Conservation (phyloP, 2,797 vertebrate species). For the Coregonus sp. region DNA sequence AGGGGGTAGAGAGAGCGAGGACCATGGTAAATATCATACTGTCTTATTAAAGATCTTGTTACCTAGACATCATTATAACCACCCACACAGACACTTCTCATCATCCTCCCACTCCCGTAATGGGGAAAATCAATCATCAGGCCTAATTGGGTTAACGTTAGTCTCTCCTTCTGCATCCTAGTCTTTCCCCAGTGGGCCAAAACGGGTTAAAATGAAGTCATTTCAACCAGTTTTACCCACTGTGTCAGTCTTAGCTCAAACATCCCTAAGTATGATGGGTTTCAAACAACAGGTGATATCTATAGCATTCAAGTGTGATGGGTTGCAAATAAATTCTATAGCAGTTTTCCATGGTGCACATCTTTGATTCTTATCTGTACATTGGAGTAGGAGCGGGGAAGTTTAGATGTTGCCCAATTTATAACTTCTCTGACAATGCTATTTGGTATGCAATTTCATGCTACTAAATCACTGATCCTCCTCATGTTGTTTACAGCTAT, state of each 20-base stretch:
- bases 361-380: slow-evolving; percentile 41
- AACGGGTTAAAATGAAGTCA: not conserved
- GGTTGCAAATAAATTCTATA: slow-evolving; percentile 2
- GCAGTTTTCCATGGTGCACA: slow-evolving; percentile 28
- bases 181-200: not conserved
- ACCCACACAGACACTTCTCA: slow-evolving; percentile 10
- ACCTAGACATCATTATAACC: not conserved
- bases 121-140: not conserved
- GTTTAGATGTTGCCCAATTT: slow-evolving; percentile 73
- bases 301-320: slow-evolving; percentile 18
- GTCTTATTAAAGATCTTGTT: not conserved
- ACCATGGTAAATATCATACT: not conserved
- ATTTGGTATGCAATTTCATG: slow-evolving; percentile 82
- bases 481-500: slow-evolving; percentile 60
- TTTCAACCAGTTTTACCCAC: slow-evolving; percentile 31
- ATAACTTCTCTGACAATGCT: slow-evolving; percentile 72
- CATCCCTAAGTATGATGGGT: slow-evolving; percentile 25
- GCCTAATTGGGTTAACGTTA: slow-evolving; percentile 16
- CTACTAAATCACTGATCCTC: slow-evolving; percentile 76
- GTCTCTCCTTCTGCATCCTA: slow-evolving; percentile 15
- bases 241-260: slow-evolving; percentile 40
- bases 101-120: not conserved
- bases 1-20: not conserved
- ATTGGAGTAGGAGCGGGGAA: slow-evolving; percentile 24
- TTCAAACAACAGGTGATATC: slow-evolving; percentile 10